phyloP scores from a whole-genome alignment of 2,797 vertebrate species.

The Epinephelus coioides region DNA sequence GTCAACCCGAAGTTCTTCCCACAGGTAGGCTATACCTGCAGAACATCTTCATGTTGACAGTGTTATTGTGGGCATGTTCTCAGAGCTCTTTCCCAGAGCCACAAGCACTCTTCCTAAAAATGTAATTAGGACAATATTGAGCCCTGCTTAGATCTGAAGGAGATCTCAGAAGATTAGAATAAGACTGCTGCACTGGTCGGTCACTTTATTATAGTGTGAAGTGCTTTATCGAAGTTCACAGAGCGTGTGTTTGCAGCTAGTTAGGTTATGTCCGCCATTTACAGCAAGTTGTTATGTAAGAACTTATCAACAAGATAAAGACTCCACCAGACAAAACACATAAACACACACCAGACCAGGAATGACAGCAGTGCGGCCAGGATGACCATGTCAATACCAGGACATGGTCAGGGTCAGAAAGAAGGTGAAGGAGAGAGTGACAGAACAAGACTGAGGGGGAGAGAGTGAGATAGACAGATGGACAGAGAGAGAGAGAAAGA shows the following conservation, averaged over 20 bases:
- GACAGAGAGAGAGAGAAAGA: not conserved
- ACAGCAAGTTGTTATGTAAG: slow-evolving; percentile 21
- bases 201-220: not conserved
- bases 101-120: not conserved
- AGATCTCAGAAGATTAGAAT: not conserved
- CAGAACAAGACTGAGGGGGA: not conserved
- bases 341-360: slow-evolving; percentile 15
- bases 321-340: slow-evolving; percentile 10
- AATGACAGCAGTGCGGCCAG: slow-evolving; percentile 20
- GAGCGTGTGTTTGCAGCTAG: not conserved
- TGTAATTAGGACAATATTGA: not conserved
- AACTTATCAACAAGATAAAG: slow-evolving; percentile 31
- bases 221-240: slow-evolving; percentile 2
- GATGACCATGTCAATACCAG: slow-evolving; percentile 50
- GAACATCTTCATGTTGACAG: not conserved
- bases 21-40: not conserved
- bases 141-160: not conserved
- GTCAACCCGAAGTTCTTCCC: not conserved
- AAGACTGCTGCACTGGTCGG: not conserved
- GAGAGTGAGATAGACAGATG: not conserved
- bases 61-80: not conserved
- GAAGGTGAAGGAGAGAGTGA: slow-evolving; percentile 2
- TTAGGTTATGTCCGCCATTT: slow-evolving; percentile 4
- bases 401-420: slow-evolving; percentile 34
- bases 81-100: not conserved